Percentiles rank a stretch among this genome's conserved stretches.
phyloP scores from a whole-genome alignment of 2,888 invertebrate species.

The Plagiodera versicolora region DNA sequence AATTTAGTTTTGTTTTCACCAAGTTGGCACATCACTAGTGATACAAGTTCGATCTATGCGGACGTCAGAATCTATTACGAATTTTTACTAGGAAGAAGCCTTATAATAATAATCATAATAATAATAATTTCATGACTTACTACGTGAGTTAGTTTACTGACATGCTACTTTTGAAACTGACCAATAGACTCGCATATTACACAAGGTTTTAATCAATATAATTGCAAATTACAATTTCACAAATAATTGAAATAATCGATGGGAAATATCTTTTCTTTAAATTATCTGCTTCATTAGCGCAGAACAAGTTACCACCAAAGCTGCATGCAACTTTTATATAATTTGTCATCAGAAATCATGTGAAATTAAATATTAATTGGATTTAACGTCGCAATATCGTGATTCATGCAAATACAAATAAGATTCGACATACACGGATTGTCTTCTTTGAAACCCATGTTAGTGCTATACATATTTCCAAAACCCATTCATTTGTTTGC shows the following conservation, averaged over 20 bases:
- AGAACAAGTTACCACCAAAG: not conserved
- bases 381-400: not conserved
- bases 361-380: not conserved
- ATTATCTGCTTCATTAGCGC: conserved; percentile 7
- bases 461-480: too few species aligned
- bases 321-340: not conserved
- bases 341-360: not conserved
- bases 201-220: not conserved
- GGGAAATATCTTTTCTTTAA: not conserved
- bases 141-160: too few species aligned
- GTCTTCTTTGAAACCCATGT: too few species aligned
- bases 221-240: conserved; percentile 4
- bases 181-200: not conserved
- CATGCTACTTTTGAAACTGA: not conserved
- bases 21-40: too few species aligned
- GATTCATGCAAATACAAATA: not conserved
- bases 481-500: too few species aligned
- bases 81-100: too few species aligned
- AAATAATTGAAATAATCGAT: conserved; percentile 7
- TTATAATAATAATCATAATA: too few species aligned
- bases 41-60: too few species aligned
- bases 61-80: too few species aligned
- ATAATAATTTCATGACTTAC: too few species aligned
- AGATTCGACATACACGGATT: too few species aligned
- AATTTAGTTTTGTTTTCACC: too few species aligned